Conservation (phyloP, 1,140 invertebrate genomes). For the Lordiphosa collinella region DNA sequence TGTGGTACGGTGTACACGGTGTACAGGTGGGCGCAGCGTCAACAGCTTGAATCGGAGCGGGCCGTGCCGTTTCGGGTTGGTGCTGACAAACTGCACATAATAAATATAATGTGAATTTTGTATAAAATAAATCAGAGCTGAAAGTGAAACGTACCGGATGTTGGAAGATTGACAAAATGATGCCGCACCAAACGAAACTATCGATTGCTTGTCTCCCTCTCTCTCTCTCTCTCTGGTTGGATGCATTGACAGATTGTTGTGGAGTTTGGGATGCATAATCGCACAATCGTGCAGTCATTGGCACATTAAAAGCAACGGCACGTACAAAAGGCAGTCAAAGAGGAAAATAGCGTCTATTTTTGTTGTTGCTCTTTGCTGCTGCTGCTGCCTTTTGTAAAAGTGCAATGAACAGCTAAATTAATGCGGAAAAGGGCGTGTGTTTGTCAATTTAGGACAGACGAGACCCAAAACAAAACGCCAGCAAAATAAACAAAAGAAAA, state of each 20-base stretch:
- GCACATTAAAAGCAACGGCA: conserved; percentile 58
- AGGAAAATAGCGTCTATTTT: conserved; percentile 45
- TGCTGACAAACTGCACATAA: conserved; percentile 74
- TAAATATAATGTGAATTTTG: conserved; percentile 65
- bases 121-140: conserved; percentile 69
- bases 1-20: conserved; percentile 8
- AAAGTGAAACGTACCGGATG: conserved; percentile 75
- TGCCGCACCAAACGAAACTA: conserved; percentile 31
- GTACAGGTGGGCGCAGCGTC: conserved; percentile 62
- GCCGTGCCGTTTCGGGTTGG: conserved; percentile 15
- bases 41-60: conserved; percentile 11
- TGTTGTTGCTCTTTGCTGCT: conserved; percentile 24
- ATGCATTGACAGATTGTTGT: conserved; percentile 72
- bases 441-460: conserved; percentile 47
- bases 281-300: conserved; percentile 74
- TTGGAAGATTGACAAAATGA: conserved; percentile 66
- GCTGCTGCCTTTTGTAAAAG: conserved; percentile 56
- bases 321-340: conserved; percentile 20
- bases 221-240: conserved; percentile 52
- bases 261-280: conserved; percentile 53
- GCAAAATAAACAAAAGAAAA: conserved; percentile 34
- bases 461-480: background rate
- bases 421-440: conserved; percentile 71
- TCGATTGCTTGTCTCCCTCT: conserved; percentile 43
- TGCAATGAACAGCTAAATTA: conserved; percentile 73